phyloP scores from a whole-genome alignment of 2,113 vertebrate genomes.

The Apus apus region DNA sequence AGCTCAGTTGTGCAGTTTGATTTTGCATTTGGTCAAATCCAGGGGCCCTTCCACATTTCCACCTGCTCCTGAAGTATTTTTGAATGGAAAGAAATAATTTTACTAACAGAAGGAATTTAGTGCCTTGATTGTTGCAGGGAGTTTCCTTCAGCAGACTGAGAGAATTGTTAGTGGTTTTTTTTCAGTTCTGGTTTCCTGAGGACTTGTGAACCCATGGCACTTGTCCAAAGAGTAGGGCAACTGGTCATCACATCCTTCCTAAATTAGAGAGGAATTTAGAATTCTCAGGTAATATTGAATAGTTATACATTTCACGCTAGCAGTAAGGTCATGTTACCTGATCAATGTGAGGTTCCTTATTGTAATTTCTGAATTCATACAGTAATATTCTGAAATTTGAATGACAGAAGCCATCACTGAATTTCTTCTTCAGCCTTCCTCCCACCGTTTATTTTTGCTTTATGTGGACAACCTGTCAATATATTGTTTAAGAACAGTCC shows the following conservation, averaged over 20 bases:
- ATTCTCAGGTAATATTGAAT: neutral
- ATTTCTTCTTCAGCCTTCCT: neutral
- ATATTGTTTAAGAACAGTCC: neutral
- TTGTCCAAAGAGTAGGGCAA: neutral
- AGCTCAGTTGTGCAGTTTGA: rapidly evolving
- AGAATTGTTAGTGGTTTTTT: neutral
- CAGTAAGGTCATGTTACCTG: neutral
- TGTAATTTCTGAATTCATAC: neutral
- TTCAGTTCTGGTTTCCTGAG: neutral
- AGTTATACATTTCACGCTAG: neutral
- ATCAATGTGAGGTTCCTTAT: neutral
- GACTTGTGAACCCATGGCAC: neutral
- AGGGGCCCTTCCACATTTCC: neutral
- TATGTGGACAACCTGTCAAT: neutral
- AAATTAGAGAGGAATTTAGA: neutral
- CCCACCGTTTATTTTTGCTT: neutral
- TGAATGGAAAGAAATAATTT: neutral
- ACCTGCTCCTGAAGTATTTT: neutral
- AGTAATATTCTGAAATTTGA: neutral
- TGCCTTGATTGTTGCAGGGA: neutral
- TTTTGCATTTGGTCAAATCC: neutral
- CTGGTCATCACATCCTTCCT: neutral
- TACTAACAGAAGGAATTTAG: neutral
- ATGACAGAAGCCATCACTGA: neutral
- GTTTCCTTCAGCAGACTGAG: neutral